Conservation (phyloP, 2,888 invertebrate species). For the Tanypteryx hageni region DNA sequence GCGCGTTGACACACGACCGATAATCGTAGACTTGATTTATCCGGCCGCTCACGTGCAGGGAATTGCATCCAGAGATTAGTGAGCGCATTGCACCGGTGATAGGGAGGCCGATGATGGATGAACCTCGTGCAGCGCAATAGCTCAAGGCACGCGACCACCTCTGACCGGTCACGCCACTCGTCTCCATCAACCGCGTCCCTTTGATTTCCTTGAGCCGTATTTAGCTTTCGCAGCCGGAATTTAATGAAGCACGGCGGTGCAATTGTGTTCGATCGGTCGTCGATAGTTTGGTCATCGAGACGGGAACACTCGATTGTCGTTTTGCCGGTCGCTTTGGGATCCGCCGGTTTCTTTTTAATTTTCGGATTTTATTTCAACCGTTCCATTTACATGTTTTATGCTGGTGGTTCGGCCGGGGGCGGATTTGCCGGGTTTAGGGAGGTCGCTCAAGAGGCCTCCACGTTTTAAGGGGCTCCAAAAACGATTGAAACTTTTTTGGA, state of each 20-base stretch:
- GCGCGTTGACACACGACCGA: conserved; percentile 13
- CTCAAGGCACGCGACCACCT: conserved; percentile 22
- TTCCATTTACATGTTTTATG: too few relatives aligned
- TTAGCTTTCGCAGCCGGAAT: not conserved
- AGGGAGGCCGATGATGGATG: not conserved
- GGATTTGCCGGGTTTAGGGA: too few relatives aligned
- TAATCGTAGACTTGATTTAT: not conserved
- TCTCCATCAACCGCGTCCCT: not conserved
- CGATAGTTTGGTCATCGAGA: not conserved
- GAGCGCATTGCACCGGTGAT: not conserved
- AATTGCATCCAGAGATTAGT: conserved; percentile 13
- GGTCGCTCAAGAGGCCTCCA: too few relatives aligned
- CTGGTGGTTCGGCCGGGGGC: too few relatives aligned
- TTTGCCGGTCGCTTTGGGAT: not conserved
- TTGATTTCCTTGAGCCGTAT: conserved; percentile 19
- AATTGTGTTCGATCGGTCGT: not conserved
- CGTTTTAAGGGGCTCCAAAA: too few relatives aligned
- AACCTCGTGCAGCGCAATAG: not conserved
- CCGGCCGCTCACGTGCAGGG: not conserved
- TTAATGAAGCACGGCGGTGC: conserved; percentile 5
- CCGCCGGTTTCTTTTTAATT: not conserved
- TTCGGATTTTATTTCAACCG: not conserved
- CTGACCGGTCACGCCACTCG: not conserved
- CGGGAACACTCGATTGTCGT: not conserved
- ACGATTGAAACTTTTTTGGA: too few relatives aligned